Conservation (phyloP, 2,888 invertebrate species). For the Cerastis leucographa region DNA sequence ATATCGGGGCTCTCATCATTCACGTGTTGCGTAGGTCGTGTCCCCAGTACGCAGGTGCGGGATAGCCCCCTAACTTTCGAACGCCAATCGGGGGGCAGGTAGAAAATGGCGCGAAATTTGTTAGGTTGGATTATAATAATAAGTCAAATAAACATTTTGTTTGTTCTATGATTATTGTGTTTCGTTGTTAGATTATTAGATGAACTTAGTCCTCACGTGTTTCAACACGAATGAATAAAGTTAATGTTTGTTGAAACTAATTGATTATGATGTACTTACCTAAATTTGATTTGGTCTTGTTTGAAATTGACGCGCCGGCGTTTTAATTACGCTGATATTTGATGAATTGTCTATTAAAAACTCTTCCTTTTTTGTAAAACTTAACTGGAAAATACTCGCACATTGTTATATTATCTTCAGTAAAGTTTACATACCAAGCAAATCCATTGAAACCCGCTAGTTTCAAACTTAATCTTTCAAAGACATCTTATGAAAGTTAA, state of each 20-base stretch:
- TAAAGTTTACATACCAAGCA: neutral
- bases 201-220: conserved; percentile 2
- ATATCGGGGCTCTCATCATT: conserved; percentile 5
- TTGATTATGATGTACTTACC: neutral
- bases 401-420: neutral
- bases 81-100: conserved; percentile 21
- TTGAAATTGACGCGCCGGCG: no score
- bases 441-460: neutral
- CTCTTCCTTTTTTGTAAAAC: neutral
- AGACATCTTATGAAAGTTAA: no score
- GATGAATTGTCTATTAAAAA: neutral
- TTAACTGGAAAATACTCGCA: no score
- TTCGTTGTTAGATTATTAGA: neutral
- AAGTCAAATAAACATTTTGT: neutral
- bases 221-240: neutral
- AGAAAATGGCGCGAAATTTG: conserved; percentile 25
- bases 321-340: neutral
- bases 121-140: conserved; percentile 9
- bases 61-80: neutral
- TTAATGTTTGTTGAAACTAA: neutral
- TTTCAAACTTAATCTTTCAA: neutral
- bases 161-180: neutral
- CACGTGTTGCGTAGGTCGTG: conserved; percentile 37
- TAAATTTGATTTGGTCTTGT: neutral
- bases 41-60: conserved; percentile 34